Evolutionary conservation across 2,888 invertebrate genomes (phyloP), one percentile per base, ranked within the genome.

Genomic region (Sarcophaga caerulescens): DNA sequence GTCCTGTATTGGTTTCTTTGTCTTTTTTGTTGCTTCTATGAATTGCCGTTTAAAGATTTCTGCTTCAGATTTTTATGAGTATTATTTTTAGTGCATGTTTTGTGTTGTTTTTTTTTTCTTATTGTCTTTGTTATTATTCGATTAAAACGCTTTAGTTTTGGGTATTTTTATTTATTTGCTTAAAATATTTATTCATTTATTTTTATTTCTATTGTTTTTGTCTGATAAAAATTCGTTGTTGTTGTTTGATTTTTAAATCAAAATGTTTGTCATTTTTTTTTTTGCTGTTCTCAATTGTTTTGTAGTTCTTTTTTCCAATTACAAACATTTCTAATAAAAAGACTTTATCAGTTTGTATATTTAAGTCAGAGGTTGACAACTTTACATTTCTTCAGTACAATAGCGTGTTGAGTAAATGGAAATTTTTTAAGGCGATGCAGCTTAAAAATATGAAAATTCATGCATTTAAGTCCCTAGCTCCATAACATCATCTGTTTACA

Each of bases 211-310:
- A 62, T 69, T 69, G 62, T 74, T 81, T 81, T 69, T 52, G 12
- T 70, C 75, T 81, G 81, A 82, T 82, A 76, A 77, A 82, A 76
- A 77, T 71, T 25, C n/a, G 11, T 82, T 71, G 76, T 82, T 82
- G 11, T 82, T 71, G 76, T 82, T 82, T 82, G 14, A 25, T 63
- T 70, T 76, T 81, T 1, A 57, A 47, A 23, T 75, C 19, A 70
- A 4, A 70, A 52, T 25, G 70, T 62, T 81, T 62, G 63, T 17
- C 25, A 4, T 2, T 60, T 47, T 74, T 74, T 68, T 74, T 19
- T 65, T 65, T 65, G 57, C 1, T 59, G 25, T 35, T 8, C 35
- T 35, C 35, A 35, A 35, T 35, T 35, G 10, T 35, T 35, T 35
- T 35, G 35, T 35, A 8, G 35, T 2, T 35, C 35, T 35, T 73